A percentile compares a stretch with the other conserved stretches of the same genome.
These are phyloP conservation scores for Buathra laborator DNA, from an alignment of 2,888 invertebrate genomes.

Conservation along the genomic window DNA sequence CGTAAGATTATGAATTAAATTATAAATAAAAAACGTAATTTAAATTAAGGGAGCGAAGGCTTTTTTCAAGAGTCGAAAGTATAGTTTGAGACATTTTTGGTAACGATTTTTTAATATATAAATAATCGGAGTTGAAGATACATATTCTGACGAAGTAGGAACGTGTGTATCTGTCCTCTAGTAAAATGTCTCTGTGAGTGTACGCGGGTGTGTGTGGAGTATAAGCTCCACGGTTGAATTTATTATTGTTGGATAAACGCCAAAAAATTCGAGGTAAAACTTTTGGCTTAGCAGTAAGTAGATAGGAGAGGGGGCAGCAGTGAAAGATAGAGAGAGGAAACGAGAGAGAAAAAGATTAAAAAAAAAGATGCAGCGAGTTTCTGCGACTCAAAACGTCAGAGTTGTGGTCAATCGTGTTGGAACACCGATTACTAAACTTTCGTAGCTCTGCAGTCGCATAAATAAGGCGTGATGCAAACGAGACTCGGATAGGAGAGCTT, in stretches of 20 bases:
- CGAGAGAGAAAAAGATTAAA: constrained; percentile 24
- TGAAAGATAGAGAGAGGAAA: constrained; percentile 47
- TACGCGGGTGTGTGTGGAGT: constrained; percentile 47
- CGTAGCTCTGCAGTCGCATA: background rate
- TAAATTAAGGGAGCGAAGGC: background rate
- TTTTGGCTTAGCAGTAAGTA: constrained; percentile 70
- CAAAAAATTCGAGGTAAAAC: constrained; percentile 70
- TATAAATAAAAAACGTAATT: too few species aligned
- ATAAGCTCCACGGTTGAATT: constrained; percentile 65
- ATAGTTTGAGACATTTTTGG: background rate
- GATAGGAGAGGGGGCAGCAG: constrained; percentile 60
- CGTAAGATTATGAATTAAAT: too few species aligned
- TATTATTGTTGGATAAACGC: constrained; percentile 70
- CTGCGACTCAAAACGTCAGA: background rate
- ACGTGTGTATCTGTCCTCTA: constrained; percentile 1
- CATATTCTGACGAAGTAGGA: background rate
- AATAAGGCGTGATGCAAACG: background rate
- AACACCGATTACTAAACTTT: background rate
- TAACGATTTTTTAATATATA: background rate
- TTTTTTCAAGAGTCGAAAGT: too few species aligned
- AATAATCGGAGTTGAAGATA: background rate
- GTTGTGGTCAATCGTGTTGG: constrained; percentile 4
- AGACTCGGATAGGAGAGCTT: background rate
- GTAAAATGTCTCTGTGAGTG: constrained; percentile 18
- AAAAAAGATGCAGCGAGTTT: constrained; percentile 6